These are phyloP conservation scores for Apotomis turbidana DNA, from an alignment of 2,888 invertebrate genomes.

Conservation along the genomic window DNA sequence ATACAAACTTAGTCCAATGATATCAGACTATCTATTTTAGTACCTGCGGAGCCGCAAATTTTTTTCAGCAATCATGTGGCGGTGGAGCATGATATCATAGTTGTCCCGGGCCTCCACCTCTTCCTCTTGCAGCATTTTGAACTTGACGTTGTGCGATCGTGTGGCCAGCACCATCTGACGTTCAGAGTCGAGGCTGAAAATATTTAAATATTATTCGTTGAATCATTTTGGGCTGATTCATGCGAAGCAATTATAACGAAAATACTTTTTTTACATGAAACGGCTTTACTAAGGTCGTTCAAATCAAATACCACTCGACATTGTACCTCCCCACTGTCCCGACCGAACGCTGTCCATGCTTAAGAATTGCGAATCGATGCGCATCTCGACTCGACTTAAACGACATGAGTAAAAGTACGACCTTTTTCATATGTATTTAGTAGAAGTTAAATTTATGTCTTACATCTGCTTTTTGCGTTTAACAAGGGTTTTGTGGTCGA, in stretches of 20 bases:
- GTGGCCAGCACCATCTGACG: constrained; percentile 81
- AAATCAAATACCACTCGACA: no score
- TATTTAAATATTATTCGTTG: no score
- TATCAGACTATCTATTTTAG: not conserved
- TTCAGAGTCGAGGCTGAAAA: constrained; percentile 73
- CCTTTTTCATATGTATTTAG: not conserved
- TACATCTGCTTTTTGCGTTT: constrained; percentile 68
- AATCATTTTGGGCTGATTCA: no score
- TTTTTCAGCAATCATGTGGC: constrained; percentile 80
- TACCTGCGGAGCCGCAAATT: constrained; percentile 77
- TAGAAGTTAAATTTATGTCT: constrained; percentile 39
- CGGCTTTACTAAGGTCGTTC: no score
- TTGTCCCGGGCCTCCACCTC: constrained; percentile 68
- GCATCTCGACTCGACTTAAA: no score
- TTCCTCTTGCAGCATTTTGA: constrained; percentile 77
- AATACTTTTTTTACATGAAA: no score
- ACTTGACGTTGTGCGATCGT: constrained; percentile 72
- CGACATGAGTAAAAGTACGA: no score
- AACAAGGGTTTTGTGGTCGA: constrained; percentile 44
- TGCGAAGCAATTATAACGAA: no score
- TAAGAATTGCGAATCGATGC: no score
- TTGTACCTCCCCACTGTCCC: no score
- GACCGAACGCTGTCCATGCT: no score
- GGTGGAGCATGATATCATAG: constrained; percentile 71
- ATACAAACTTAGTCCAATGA: no score